Percentiles rank a stretch among this genome's conserved stretches.
phyloP scores from a whole-genome alignment of 2,888 invertebrate species.

The Rhogogaster chlorosoma region DNA sequence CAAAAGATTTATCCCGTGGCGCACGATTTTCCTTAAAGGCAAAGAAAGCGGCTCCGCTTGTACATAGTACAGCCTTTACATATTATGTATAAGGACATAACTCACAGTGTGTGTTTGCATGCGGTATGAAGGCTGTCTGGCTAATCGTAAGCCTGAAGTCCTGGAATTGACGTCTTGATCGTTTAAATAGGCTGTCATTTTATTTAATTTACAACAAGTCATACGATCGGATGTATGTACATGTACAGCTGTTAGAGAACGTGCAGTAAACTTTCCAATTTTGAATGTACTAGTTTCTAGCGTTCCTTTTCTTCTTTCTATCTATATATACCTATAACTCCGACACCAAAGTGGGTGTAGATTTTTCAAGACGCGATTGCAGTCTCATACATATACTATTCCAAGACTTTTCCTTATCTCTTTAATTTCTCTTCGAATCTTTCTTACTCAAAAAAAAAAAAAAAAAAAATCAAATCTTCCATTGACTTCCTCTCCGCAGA shows the following conservation, averaged over 20 bases:
- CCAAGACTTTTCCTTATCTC: background rate
- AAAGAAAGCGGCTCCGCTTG: background rate
- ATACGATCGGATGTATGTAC: background rate
- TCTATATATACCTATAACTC: background rate
- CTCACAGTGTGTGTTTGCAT: background rate
- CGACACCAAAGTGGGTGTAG: background rate
- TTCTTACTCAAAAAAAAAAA: too few species aligned
- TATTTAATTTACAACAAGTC: background rate
- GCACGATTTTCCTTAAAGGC: background rate
- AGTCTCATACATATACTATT: background rate
- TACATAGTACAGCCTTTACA: background rate
- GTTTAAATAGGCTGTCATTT: background rate
- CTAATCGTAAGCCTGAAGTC: background rate
- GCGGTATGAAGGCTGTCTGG: background rate
- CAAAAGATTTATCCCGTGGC: too few species aligned
- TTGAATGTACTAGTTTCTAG: background rate
- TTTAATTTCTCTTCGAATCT: background rate
- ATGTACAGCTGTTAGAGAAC: too few species aligned
- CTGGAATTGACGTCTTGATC: slow-evolving; percentile 5
- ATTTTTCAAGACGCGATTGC: background rate
- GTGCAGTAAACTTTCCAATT: background rate
- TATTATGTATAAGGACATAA: background rate
- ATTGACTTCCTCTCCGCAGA: background rate
- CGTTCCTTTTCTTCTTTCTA: background rate
- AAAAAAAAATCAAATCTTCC: too few species aligned